Percentiles rank a stretch among this genome's conserved stretches.
phyloP scores from a whole-genome alignment of 2,888 invertebrate genomes.

The Autographa pulchrina region DNA sequence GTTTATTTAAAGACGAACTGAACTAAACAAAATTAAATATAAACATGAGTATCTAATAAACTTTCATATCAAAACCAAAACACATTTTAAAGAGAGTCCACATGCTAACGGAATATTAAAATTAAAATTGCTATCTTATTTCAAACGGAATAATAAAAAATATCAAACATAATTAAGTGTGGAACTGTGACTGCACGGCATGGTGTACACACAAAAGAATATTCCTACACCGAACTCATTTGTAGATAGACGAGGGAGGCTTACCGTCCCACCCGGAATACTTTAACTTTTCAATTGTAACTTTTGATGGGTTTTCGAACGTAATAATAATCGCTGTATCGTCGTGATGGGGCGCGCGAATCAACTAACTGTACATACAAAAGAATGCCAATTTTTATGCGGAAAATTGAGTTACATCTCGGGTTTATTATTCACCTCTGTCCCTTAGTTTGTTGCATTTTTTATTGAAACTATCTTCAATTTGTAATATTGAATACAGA shows the following conservation, averaged over 20 bases:
- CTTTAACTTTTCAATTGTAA: slow-evolving; percentile 90
- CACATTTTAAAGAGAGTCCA: slow-evolving; percentile 35
- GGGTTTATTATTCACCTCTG: slow-evolving; percentile 79
- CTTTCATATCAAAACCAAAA: slow-evolving; percentile 21
- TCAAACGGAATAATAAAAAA: slow-evolving; percentile 63
- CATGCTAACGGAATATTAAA: slow-evolving; percentile 52
- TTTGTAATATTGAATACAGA: slow-evolving; percentile 59
- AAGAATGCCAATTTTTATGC: slow-evolving; percentile 87
- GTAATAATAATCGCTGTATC: slow-evolving; percentile 88
- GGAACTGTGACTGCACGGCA: slow-evolving; percentile 65
- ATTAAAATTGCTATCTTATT: slow-evolving; percentile 59
- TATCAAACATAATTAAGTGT: slow-evolving; percentile 69
- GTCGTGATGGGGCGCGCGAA: slow-evolving; percentile 83
- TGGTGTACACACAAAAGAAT: slow-evolving; percentile 83
- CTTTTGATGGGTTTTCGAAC: slow-evolving; percentile 90
- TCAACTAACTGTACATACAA: slow-evolving; percentile 82
- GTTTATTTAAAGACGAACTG: slow-evolving; percentile 8
- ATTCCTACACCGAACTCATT: slow-evolving; percentile 85
- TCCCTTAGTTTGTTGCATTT: slow-evolving; percentile 74
- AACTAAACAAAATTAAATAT: slow-evolving; percentile 24
- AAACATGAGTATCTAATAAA: slow-evolving; percentile 19
- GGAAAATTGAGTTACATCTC: slow-evolving; percentile 86
- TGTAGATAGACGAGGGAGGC: slow-evolving; percentile 83
- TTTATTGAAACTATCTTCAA: slow-evolving; percentile 70
- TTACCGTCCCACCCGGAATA: slow-evolving; percentile 85